Percentiles rank a stretch among this genome's conserved stretches.
These are phyloP conservation scores for Clarias fuscus DNA, from an alignment of 2,797 vertebrate genomes.

Conservation along the genomic window DNA sequence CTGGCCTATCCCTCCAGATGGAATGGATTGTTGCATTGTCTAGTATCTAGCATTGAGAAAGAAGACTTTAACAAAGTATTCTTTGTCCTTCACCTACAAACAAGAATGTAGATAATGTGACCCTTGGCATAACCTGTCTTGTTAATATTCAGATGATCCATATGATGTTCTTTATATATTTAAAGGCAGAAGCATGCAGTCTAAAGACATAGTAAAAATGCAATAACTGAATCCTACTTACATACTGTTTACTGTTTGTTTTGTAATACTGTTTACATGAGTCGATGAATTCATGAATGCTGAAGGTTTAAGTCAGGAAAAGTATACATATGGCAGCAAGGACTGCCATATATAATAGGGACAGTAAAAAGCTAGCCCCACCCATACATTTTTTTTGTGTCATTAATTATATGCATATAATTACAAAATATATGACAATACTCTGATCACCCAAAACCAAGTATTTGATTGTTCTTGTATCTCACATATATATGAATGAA, in stretches of 20 bases:
- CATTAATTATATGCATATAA: no score
- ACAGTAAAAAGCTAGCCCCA: no score
- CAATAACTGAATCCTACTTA: not conserved
- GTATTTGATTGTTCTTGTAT: no score
- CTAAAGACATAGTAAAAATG: not conserved
- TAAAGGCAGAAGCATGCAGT: not conserved
- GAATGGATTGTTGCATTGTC: not conserved
- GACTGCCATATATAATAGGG: no score
- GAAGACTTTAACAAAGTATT: not conserved
- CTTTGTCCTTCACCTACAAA: constrained; percentile 16
- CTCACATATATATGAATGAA: no score
- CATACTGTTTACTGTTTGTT: no score
- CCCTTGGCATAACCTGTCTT: constrained; percentile 10
- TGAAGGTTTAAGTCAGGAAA: not conserved
- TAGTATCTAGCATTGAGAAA: not conserved
- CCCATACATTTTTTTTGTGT: no score
- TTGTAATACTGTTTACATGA: not conserved
- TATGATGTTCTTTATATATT: constrained; percentile 26
- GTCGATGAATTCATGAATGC: not conserved
- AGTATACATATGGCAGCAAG: not conserved
- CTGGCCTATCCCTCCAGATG: not conserved
- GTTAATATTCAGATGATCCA: constrained; percentile 29
- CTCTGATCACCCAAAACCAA: no score
- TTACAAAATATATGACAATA: no score
- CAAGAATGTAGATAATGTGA: constrained; percentile 4